phyloP scores from a whole-genome alignment of 30 jellyfish, hydroid and myxozoan genomes.

The Rhopilema esculentum region DNA sequence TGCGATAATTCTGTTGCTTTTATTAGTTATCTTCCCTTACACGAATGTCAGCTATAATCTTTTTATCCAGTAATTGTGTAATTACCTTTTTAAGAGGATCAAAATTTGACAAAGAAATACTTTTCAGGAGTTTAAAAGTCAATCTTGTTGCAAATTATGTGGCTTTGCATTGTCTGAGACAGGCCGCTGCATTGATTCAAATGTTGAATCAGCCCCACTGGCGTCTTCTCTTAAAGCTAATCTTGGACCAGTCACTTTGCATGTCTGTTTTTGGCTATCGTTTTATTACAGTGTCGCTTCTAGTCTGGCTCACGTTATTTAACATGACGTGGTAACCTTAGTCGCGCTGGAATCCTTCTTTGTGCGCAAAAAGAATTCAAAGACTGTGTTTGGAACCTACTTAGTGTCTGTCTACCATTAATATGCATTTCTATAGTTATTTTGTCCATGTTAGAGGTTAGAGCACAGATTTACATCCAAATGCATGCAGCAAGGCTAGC shows the following conservation, averaged over 20 bases:
- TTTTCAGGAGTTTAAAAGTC: neutral
- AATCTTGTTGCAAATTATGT: neutral
- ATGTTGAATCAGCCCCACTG: neutral
- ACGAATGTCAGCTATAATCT: neutral
- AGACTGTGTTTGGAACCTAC: too few species aligned
- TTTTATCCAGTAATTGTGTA: neutral
- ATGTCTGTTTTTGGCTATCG: neutral
- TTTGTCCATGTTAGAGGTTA: too few species aligned
- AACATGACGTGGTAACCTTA: too few species aligned
- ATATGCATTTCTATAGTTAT: too few species aligned
- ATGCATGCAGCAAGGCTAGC: too few species aligned
- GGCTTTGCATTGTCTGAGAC: neutral
- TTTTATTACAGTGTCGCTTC: neutral
- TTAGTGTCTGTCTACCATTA: too few species aligned
- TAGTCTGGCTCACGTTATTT: too few species aligned
- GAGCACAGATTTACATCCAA: too few species aligned
- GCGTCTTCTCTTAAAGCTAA: neutral
- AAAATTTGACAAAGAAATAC: neutral
- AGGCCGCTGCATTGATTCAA: neutral
- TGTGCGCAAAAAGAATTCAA: too few species aligned
- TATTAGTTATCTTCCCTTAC: neutral
- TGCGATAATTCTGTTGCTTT: too few species aligned
- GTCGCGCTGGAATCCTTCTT: too few species aligned
- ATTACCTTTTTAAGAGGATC: neutral
- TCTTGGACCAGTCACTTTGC: neutral